Base-by-base conservation (phyloP, 2,888 invertebrate genomes). In the Chaitophorus viminalis region DNA sequence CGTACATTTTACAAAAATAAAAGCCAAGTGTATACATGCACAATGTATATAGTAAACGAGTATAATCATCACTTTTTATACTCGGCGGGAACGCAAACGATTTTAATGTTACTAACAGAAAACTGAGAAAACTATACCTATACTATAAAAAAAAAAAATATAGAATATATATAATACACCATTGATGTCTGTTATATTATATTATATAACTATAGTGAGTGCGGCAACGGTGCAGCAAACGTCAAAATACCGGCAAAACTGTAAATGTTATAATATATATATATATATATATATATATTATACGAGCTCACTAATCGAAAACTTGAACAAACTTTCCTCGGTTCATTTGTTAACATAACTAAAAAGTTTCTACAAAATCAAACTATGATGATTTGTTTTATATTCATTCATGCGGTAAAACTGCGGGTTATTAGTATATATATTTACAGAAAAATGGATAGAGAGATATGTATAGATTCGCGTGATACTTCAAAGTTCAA, bases 51-150 rank as follows among this genome's bases (percentile, higher is more conserved):
- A 68, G 60, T n/a, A 68, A 68, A 68, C 21, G 68, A 31, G 31
- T 21, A 39, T 29, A 68, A 70, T 52, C 52, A 82, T 78, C 33
- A 78, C 25, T 70, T 46, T 82, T 70, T 82, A 1, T 25, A 14
- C 46, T 11, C 14, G 46, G 14, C 46, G 14, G 46, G 11, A 46
- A 14, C 46, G 1, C 46, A 46, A 46, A 46, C 46, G 6, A 4
- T 9, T 9, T 46, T 46, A 46, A 5, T 6, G 36, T 36, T n/a
- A n/a, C n/a, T n/a, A n/a, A n/a, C n/a, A n/a, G n/a, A n/a, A n/a
- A n/a, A n/a, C n/a, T n/a, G n/a, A n/a, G n/a, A n/a, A n/a, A n/a
- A n/a, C n/a, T n/a, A n/a, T 36, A 6, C 36, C 36, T 36, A 6
- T 36, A 36, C 36, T 5, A 6, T 36, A 36, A 36, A 6, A 3